These are phyloP conservation scores for Eptatretus burgeri DNA, from an alignment of 2,113 vertebrate species.

Conservation along the genomic window DNA sequence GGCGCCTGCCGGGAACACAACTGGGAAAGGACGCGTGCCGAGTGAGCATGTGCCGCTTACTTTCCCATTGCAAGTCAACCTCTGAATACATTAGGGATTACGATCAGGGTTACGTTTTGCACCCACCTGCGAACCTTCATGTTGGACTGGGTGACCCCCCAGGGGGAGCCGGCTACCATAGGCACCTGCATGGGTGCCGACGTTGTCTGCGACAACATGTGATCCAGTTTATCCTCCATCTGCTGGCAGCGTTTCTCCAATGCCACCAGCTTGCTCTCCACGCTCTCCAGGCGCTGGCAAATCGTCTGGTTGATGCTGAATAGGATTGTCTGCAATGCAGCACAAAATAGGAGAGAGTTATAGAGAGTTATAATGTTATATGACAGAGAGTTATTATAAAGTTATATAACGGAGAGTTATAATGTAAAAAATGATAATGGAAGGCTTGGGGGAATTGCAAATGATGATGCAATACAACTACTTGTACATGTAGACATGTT, in stretches of 20 bases:
- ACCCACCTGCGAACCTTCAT: constrained; percentile 1
- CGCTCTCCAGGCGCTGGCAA: not conserved
- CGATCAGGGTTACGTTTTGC: too few species aligned
- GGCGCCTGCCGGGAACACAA: not conserved
- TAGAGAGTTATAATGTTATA: too few species aligned
- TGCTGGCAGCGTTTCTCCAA: not conserved
- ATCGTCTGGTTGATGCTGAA: not conserved
- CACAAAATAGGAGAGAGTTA: not conserved
- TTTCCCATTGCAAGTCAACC: too few species aligned
- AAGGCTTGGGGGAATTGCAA: too few species aligned
- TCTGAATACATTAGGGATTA: too few species aligned
- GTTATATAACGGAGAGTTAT: too few species aligned
- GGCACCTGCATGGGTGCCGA: not conserved
- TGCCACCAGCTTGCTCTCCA: not conserved
- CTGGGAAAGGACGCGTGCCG: not conserved
- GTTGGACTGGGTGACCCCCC: not conserved
- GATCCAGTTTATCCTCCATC: not conserved
- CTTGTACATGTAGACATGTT: too few species aligned
- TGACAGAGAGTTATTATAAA: too few species aligned
- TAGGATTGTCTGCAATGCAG: not conserved
- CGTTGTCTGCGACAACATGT: not conserved
- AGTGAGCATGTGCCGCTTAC: too few species aligned
- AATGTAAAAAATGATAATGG: too few species aligned
- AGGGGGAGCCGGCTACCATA: not conserved
- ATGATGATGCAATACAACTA: too few species aligned